These are phyloP conservation scores for Dolichallabes microphthalmus DNA, from an alignment of 2,113 vertebrate genomes.

Conservation along the genomic window DNA sequence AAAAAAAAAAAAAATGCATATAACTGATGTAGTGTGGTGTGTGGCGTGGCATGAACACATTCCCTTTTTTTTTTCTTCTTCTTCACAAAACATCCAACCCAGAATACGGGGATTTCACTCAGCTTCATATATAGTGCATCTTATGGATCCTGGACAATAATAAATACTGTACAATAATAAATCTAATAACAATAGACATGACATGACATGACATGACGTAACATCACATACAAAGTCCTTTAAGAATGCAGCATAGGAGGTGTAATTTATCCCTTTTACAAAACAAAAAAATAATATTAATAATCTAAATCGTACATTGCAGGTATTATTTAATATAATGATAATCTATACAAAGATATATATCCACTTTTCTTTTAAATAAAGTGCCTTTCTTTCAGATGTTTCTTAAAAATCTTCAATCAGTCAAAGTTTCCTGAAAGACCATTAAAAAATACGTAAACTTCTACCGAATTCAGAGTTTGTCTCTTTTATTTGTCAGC, in stretches of 20 bases:
- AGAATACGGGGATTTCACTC: slow-evolving; percentile 33
- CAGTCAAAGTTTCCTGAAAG: slow-evolving; percentile 47
- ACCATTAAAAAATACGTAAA: slow-evolving; percentile 49
- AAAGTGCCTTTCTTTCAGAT: slow-evolving; percentile 58
- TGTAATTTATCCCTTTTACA: slow-evolving; percentile 52
- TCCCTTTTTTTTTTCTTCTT: slow-evolving; percentile 44
- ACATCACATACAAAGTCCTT: slow-evolving; percentile 50
- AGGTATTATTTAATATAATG: slow-evolving; percentile 45
- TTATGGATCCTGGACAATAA: slow-evolving; percentile 56
- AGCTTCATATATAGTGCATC: slow-evolving; percentile 51
- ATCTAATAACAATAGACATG: slow-evolving; percentile 52
- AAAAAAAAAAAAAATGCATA: slow-evolving; percentile 26
- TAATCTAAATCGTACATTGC: slow-evolving; percentile 48
- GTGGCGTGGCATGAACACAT: slow-evolving; percentile 29
- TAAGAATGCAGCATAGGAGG: slow-evolving; percentile 55
- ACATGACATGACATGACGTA: slow-evolving; percentile 36
- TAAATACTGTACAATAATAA: slow-evolving; percentile 68
- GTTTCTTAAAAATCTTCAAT: slow-evolving; percentile 40
- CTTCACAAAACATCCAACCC: slow-evolving; percentile 33
- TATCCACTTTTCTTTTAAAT: slow-evolving; percentile 50
- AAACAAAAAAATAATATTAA: not conserved
- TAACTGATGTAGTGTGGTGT: slow-evolving; percentile 49
- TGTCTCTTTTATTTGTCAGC: not conserved
- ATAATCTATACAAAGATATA: slow-evolving; percentile 47
- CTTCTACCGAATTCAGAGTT: slow-evolving; percentile 21